phyloP scores from a whole-genome alignment of 2,113 vertebrate genomes.

The Gopherus evgoodei region DNA sequence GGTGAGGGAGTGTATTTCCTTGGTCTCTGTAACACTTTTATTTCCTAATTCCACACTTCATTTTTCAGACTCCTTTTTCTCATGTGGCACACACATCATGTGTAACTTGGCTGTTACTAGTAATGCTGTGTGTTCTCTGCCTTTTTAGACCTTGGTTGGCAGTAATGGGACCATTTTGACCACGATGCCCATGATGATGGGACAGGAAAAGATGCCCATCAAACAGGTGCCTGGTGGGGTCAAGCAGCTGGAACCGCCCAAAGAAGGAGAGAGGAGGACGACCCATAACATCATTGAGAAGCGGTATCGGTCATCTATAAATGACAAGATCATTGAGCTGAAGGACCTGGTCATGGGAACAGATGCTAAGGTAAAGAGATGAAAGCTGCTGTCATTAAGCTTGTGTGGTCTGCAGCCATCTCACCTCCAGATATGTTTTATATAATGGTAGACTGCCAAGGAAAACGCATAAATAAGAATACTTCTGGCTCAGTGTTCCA shows the following conservation, averaged over 20 bases:
- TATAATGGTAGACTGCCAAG: neutral
- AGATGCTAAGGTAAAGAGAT: conserved; percentile 91
- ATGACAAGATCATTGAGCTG: conserved; percentile 97
- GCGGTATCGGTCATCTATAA: conserved; percentile 96
- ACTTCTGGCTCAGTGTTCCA: neutral
- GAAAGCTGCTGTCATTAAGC: neutral
- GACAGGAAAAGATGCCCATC: conserved; percentile 95
- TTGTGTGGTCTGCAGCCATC: neutral
- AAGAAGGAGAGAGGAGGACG: conserved; percentile 96
- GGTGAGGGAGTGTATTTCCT: neutral
- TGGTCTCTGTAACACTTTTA: neutral
- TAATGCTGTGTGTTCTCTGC: fast-evolving
- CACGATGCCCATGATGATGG: conserved; percentile 95
- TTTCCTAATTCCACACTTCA: neutral
- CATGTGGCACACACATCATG: neutral
- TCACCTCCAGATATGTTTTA: neutral
- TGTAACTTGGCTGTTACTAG: neutral
- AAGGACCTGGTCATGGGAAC: conserved; percentile 97
- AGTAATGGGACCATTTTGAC: conserved; percentile 93
- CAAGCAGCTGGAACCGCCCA: conserved; percentile 85
- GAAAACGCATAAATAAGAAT: neutral
- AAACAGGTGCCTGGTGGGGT: conserved; percentile 87
- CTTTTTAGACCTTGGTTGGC: conserved; percentile 91
- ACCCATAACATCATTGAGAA: conserved; percentile 99
- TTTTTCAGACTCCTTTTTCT: neutral